Conservation (phyloP, 2,888 invertebrate genomes). For the Smittia sp. region DNA sequence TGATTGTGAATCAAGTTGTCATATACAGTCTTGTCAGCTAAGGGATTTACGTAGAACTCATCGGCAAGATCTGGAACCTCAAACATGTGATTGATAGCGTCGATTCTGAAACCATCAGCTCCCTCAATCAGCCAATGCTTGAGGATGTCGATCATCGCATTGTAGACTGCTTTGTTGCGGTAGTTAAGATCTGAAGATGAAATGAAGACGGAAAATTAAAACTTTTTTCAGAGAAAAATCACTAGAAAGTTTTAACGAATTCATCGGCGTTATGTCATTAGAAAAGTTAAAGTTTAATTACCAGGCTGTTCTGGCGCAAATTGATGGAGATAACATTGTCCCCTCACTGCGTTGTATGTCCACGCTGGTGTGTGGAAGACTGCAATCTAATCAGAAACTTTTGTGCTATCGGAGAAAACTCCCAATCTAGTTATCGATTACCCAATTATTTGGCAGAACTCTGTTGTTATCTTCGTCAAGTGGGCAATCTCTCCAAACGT, state of each 20-base stretch:
- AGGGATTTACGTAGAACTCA: constrained; percentile 57
- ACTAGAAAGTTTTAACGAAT: too few species aligned
- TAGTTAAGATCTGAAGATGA: constrained; percentile 83
- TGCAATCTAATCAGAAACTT: constrained; percentile 44
- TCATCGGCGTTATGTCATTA: too few species aligned
- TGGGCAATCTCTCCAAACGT: constrained; percentile 62
- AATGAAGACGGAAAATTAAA: too few species aligned
- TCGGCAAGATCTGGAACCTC: constrained; percentile 59
- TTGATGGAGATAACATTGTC: constrained; percentile 78
- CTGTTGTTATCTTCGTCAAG: constrained; percentile 44
- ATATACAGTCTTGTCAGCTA: constrained; percentile 56
- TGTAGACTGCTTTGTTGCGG: constrained; percentile 64
- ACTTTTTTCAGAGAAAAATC: too few species aligned
- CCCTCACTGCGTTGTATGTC: constrained; percentile 63
- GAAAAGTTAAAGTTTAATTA: too few species aligned
- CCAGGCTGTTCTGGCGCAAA: constrained; percentile 74
- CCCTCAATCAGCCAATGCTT: constrained; percentile 80
- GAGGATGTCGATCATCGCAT: constrained; percentile 65
- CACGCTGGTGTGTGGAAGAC: constrained; percentile 70
- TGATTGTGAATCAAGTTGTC: constrained; percentile 62
- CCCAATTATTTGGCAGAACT: constrained; percentile 59
- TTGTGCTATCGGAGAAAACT: not conserved
- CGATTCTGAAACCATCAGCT: constrained; percentile 82
- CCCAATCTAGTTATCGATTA: constrained; percentile 46
- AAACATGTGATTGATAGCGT: constrained; percentile 67